Evolutionary conservation across 1,140 invertebrate species (phyloP).

Genomic region (Eupristina koningsbergeri): DNA sequence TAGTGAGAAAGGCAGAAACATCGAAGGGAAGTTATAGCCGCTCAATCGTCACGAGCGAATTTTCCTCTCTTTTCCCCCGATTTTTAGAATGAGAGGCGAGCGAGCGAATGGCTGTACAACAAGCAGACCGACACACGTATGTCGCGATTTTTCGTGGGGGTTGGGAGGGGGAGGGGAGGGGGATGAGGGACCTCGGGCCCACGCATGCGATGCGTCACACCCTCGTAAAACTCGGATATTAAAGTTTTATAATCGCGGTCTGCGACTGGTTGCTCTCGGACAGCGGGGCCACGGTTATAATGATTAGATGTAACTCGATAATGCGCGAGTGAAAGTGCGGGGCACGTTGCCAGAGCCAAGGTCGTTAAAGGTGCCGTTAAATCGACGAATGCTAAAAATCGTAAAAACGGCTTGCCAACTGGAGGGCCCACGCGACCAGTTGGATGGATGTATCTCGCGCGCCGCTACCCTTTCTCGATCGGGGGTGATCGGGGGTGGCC

Average conservation of each 20-base stretch:
- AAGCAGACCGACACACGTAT: too few species aligned
- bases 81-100: too few species aligned
- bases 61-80: not conserved
- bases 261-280: constrained; percentile 43
- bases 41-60: too few species aligned
- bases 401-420: constrained; percentile 58
- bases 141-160: too few species aligned
- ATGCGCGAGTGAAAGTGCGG: constrained; percentile 55
- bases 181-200: not conserved
- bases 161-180: too few species aligned
- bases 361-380: constrained; percentile 72
- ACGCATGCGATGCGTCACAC: constrained; percentile 58
- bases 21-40: not conserved
- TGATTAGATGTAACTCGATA: constrained; percentile 74
- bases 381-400: constrained; percentile 69
- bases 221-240: constrained; percentile 72
- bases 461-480: not conserved
- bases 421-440: not conserved
- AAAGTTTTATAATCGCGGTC: constrained; percentile 71
- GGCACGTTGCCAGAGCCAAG: constrained; percentile 52
- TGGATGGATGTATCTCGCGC: not conserved
- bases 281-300: constrained; percentile 61
- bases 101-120: not conserved
- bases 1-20: not conserved
- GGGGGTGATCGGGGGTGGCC: not conserved